Conservation (phyloP, 2,797 vertebrate genomes). For the Furcifer pardalis region DNA sequence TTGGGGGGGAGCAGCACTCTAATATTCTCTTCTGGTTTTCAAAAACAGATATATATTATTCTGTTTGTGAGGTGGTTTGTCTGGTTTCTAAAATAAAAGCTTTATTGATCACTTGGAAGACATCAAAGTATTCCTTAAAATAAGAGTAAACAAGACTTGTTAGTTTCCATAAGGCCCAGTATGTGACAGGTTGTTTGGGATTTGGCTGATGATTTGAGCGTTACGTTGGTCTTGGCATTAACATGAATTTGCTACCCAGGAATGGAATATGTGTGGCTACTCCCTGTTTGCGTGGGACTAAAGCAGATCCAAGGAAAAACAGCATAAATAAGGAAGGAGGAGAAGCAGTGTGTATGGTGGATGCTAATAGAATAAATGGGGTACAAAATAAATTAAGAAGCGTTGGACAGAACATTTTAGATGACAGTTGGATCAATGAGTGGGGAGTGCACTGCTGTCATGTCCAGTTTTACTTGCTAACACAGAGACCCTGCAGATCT, state of each 20-base stretch:
- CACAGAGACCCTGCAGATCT: neutral
- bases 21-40: conserved; percentile 16
- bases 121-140: neutral
- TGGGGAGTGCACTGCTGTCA: neutral
- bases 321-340: neutral
- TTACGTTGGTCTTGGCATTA: neutral
- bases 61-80: accelerated
- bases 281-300: neutral
- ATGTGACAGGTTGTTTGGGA: conserved; percentile 2
- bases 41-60: neutral
- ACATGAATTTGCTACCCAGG: neutral
- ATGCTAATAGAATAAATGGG: neutral
- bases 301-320: neutral
- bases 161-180: neutral
- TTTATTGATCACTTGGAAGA: neutral
- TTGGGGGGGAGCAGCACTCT: neutral
- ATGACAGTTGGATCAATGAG: neutral
- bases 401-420: neutral
- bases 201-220: neutral
- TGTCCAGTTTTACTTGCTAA: no score
- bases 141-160: accelerated
- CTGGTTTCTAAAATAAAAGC: neutral
- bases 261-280: neutral
- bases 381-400: neutral
- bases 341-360: neutral